Percentiles rank a stretch among this genome's conserved stretches.
Conservation (phyloP, 1,140 invertebrate genomes). For the Formica selysi region DNA sequence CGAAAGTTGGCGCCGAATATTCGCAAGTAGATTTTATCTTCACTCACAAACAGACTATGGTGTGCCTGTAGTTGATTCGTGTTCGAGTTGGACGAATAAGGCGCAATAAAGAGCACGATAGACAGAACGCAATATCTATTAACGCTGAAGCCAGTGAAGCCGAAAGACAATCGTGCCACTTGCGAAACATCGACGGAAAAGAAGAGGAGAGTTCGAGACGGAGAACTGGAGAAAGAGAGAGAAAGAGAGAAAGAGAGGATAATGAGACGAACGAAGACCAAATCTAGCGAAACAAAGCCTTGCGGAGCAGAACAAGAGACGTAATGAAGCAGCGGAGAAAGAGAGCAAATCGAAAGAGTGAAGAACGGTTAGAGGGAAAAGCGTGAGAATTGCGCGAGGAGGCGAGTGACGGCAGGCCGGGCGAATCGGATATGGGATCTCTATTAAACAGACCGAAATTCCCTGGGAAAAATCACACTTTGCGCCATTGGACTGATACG, state of each 20-base stretch:
- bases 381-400: constrained; percentile 49
- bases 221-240: constrained; percentile 29
- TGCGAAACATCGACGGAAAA: neutral
- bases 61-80: neutral
- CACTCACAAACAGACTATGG: neutral
- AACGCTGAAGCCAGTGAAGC: constrained; percentile 64
- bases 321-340: neutral
- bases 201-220: neutral
- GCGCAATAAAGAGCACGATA: constrained; percentile 50
- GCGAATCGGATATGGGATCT: constrained; percentile 78
- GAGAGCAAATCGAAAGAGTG: neutral
- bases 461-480: constrained; percentile 82
- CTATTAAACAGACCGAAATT: constrained; percentile 84
- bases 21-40: neutral
- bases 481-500: constrained; percentile 81
- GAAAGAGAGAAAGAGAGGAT: constrained; percentile 26
- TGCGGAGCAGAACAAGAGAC: too few species aligned
- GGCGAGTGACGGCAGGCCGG: constrained; percentile 43
- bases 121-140: constrained; percentile 77
- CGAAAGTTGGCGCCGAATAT: neutral
- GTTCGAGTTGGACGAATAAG: neutral
- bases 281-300: constrained; percentile 34
- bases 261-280: constrained; percentile 24
- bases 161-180: constrained; percentile 67
- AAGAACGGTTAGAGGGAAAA: neutral